A percentile compares a stretch with the other conserved stretches of the same genome.
Conservation (phyloP, 2,888 invertebrate genomes). For the Tipula unca region DNA sequence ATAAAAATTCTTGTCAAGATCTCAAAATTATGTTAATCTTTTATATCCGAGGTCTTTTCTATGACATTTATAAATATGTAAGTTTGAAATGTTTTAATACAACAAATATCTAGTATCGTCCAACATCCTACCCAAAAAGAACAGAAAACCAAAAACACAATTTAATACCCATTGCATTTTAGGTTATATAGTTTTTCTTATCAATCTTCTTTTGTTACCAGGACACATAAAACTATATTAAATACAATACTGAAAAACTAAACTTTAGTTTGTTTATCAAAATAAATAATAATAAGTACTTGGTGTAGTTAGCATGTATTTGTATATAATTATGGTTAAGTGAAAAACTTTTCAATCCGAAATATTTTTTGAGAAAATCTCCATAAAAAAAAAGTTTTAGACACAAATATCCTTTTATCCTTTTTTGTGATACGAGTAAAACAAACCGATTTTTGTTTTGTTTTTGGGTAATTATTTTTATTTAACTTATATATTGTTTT, state of each 20-base stretch:
- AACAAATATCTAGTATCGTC: neutral
- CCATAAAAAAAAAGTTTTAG: neutral
- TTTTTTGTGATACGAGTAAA: neutral
- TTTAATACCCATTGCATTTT: neutral
- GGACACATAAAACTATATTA: neutral
- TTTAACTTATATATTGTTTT: neutral
- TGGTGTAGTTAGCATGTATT: neutral
- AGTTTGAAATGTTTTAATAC: no score
- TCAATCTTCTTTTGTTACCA: neutral
- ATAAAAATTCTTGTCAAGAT: no score
- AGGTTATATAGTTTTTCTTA: neutral
- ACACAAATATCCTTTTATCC: constrained; percentile 8
- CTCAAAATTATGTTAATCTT: no score
- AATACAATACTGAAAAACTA: neutral
- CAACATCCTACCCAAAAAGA: neutral
- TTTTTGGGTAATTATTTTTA: neutral
- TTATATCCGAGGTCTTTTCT: no score
- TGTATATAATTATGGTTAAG: neutral
- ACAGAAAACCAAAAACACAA: neutral
- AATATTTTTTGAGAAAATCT: neutral
- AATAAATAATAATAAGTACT: neutral
- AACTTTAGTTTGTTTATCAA: neutral
- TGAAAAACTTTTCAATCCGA: constrained; percentile 1
- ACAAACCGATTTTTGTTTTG: neutral
- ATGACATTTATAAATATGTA: no score